Conservation (phyloP, 2,888 invertebrate species). For the Dascillus cervinus region DNA sequence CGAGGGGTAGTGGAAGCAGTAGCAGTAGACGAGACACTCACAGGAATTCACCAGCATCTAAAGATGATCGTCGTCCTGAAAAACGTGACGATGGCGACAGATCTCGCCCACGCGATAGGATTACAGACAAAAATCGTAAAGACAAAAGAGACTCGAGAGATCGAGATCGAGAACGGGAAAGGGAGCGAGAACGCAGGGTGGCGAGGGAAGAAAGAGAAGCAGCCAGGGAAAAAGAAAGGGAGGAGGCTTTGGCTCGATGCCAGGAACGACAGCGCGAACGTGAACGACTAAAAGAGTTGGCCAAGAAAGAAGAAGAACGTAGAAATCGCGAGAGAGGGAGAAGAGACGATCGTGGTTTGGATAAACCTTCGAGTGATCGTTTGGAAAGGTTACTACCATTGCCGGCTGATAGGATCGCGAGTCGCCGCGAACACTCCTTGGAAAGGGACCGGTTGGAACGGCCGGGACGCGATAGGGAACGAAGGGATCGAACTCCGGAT, state of each 20-base stretch:
- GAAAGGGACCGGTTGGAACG: constrained; percentile 48
- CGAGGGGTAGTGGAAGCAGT: constrained; percentile 28
- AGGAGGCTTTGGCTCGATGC: constrained; percentile 59
- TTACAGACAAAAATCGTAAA: constrained; percentile 30
- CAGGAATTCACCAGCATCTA: constrained; percentile 36
- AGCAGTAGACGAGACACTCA: constrained; percentile 27
- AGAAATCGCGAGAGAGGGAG: constrained; percentile 46
- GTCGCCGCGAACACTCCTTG: constrained; percentile 44
- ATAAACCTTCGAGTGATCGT: constrained; percentile 50
- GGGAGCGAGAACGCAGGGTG: constrained; percentile 43
- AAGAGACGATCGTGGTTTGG: constrained; percentile 51
- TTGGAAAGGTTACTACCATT: constrained; percentile 56
- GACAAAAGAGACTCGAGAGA: constrained; percentile 56
- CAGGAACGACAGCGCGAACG: constrained; percentile 52
- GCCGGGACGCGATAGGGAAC: constrained; percentile 43
- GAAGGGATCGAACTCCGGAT: constrained; percentile 37
- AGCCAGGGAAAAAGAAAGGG: constrained; percentile 53
- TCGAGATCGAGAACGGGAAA: constrained; percentile 53
- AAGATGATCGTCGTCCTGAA: constrained; percentile 41
- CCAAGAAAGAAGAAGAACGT: constrained; percentile 48
- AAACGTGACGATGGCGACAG: constrained; percentile 46
- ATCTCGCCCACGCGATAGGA: constrained; percentile 25
- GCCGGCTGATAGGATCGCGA: constrained; percentile 54
- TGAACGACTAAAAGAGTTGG: constrained; percentile 43
- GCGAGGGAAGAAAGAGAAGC: constrained; percentile 50